phyloP scores from a whole-genome alignment of 2,113 vertebrate species.

The Meriones unguiculatus region DNA sequence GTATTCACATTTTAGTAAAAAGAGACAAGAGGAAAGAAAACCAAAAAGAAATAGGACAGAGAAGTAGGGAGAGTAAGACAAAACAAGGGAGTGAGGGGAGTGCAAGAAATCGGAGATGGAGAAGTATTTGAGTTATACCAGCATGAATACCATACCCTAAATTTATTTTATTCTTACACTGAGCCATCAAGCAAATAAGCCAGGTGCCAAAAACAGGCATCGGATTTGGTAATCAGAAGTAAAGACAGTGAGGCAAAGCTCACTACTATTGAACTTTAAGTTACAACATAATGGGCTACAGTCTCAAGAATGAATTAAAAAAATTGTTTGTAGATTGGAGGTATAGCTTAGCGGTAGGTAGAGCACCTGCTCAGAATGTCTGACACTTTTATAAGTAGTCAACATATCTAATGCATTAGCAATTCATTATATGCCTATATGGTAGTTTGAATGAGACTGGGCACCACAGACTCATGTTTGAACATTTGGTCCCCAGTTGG shows the following conservation, averaged over 20 bases:
- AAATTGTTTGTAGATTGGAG: neutral
- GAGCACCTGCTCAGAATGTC: neutral
- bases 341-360: neutral
- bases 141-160: neutral
- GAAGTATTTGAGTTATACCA: slow-evolving; percentile 12
- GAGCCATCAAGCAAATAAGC: neutral
- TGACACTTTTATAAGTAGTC: neutral
- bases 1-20: neutral
- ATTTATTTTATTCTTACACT: slow-evolving; percentile 8
- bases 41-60: neutral
- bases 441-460: neutral
- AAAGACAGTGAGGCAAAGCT: neutral
- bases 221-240: neutral
- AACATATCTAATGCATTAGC: slow-evolving; percentile 36
- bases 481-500: neutral
- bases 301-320: neutral
- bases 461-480: neutral
- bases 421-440: neutral
- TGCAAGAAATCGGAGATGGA: neutral
- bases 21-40: neutral
- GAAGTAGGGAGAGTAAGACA: neutral
- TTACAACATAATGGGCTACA: neutral
- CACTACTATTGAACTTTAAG: neutral
- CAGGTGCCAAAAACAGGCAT: neutral
- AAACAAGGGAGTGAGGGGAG: neutral